Evolutionary conservation across 2,113 vertebrate genomes (phyloP), one percentile per base, ranked within the genome.

Genomic region (Sterna hirundo): DNA sequence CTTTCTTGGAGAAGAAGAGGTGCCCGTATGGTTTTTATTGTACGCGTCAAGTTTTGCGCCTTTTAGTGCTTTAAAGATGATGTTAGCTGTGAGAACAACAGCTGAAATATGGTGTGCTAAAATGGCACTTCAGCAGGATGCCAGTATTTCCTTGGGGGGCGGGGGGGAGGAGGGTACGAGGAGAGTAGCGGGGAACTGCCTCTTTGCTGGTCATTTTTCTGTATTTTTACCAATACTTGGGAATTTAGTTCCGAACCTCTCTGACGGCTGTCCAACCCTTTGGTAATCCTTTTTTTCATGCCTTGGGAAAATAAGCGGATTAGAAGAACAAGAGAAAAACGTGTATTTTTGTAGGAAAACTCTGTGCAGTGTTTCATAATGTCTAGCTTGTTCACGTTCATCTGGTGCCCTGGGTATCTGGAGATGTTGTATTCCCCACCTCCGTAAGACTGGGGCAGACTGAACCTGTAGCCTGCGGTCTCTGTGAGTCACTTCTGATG

Each of bases 321-420:
- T 54, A 85, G 42, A 85, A 82, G 15, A 88, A 74, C 55, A 79
- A 58, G 70, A 70, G 36, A 40, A 86, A 90, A 89, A 14, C 5
- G 13, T 30, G 30, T 57, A 13, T 70, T 93, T 87, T 66, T 54
- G 30, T 58, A 75, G 86, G 38, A 83, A 93, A 62, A 58, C 7
- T 88, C n/a, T 72, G 8, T 51, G 15, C 22, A 32, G 30, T 58
- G 57, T 83, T 92, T 79, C 8, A 1, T 66, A 13, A 57, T 22
- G 9, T 62, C 29, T 89, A 62, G 30, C 32, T 93, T 86, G 23
- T 55, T 90, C 13, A 0, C 49, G 42, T 70, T 86, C 60, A 68
- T 0, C 15, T 0, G 0, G 38, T 86, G 64, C 23, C 51, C 51
- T 71, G 51, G 32, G 6, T 75, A 32, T 34, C 36, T 61, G 18